A percentile compares a stretch with the other conserved stretches of the same genome.
Evolutionary conservation across 2,888 invertebrate species (phyloP).

Genomic region (Eristalis pertinax): DNA sequence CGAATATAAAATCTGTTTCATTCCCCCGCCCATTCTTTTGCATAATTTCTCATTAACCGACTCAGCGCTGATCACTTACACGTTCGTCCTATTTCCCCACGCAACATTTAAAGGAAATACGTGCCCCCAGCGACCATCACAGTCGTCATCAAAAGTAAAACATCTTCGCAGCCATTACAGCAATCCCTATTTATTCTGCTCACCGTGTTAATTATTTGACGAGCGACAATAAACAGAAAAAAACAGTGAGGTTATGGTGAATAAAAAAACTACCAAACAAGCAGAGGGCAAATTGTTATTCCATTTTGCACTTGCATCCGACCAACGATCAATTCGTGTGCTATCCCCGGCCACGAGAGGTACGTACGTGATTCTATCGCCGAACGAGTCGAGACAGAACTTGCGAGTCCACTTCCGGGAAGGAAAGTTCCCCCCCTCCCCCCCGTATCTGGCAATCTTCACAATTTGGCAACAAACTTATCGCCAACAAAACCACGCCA

Average conservation of each 20-base stretch:
- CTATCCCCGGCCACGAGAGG: not conserved
- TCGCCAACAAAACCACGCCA: not conserved
- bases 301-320: not conserved
- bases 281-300: not conserved
- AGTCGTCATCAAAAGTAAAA: not conserved
- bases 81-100: not conserved
- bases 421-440: not conserved
- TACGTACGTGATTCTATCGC: not conserved
- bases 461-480: conserved; percentile 13
- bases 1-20: too few relatives aligned
- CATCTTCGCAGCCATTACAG: not conserved
- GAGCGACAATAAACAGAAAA: not conserved
- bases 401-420: not conserved
- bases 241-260: not conserved
- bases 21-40: too few relatives aligned
- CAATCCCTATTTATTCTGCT: not conserved
- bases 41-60: too few relatives aligned
- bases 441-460: not conserved
- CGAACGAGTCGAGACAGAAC: not conserved
- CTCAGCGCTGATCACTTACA: too few relatives aligned
- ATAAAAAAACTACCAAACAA: not conserved
- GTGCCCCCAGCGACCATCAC: not conserved
- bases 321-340: not conserved
- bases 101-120: not conserved
- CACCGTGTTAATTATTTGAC: not conserved